Evolutionary conservation across 2,888 invertebrate genomes (phyloP).

Genomic region (Mystacides longicornis): DNA sequence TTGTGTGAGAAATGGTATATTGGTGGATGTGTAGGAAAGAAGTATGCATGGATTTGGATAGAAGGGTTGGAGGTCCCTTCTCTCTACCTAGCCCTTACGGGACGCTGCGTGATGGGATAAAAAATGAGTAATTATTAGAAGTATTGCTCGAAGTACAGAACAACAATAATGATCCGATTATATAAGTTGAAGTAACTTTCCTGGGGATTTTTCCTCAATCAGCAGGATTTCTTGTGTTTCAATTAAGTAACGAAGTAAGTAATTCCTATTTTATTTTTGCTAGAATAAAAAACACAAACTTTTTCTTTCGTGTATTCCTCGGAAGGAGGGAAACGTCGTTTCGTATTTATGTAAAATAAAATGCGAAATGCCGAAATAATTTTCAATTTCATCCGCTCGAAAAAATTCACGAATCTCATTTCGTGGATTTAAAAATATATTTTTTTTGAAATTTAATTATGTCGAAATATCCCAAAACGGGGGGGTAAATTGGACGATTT

Average conservation of each 20-base stretch:
- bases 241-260: too few relatives aligned
- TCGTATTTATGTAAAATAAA: not conserved
- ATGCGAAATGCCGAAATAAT: not conserved
- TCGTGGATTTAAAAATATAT: not conserved
- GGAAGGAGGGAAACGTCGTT: too few relatives aligned
- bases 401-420: not conserved
- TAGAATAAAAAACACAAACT: not conserved
- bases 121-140: too few relatives aligned
- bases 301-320: not conserved
- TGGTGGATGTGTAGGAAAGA: too few relatives aligned
- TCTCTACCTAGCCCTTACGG: too few relatives aligned
- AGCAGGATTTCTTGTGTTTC: not conserved
- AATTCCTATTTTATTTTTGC: not conserved
- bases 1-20: too few relatives aligned
- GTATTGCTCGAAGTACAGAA: too few relatives aligned
- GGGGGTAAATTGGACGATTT: too few relatives aligned
- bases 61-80: too few relatives aligned
- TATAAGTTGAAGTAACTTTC: not conserved
- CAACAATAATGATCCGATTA: not conserved
- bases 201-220: not conserved
- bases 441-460: not conserved
- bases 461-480: not conserved
- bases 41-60: too few relatives aligned
- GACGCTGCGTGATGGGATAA: too few relatives aligned
- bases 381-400: not conserved